Base-by-base conservation (phyloP, 2,888 invertebrate species). In the Morpho helenor region DNA sequence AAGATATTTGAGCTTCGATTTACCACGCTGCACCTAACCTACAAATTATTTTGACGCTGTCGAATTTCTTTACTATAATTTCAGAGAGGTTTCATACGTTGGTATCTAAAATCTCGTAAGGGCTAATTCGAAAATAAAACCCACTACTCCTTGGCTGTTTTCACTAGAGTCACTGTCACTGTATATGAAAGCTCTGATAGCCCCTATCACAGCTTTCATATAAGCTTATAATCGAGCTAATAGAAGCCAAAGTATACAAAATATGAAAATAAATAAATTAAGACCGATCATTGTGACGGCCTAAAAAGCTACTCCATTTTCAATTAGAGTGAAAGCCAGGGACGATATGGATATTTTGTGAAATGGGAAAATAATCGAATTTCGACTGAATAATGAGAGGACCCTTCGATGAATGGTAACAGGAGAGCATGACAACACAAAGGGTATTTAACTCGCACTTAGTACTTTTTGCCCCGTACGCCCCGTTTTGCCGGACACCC, bases 321-420 rank as follows among this genome's bases (percentile, higher is more conserved):
- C 87, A 90, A 90, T 89, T 90, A 87, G 74, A 86, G 69, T 84
- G 75, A 89, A 82, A 88, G 87, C 86, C 72, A 77, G 84, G 87
- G 84, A 82, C 85, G 87, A 83, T 88, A 87, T 88, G 87, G 88
- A 89, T 90, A 88, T 89, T 88, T 86, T 84, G 79, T 76, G 76
- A 86, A 87, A 90, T 89, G 89, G 90, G 89, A 87, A 89, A 84
- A 88, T 90, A 90, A 89, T 90, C 90, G 85, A 90, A 88, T 90
- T 89, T 85, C 77, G 74, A 75, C 87, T 85, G 88, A 90, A 90
- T 90, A 90, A 89, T 90, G 87, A 87, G 86, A 82, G 84, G 80
- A 78, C 87, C 85, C 87, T 70, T 71, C 77, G 81, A 80, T 82
- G 83, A 82, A 85, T 82, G 77, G 82, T 72, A 77, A 74, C 84